Evolutionary conservation across 2,113 vertebrate genomes (phyloP).

Genomic region (Vombatus ursinus): DNA sequence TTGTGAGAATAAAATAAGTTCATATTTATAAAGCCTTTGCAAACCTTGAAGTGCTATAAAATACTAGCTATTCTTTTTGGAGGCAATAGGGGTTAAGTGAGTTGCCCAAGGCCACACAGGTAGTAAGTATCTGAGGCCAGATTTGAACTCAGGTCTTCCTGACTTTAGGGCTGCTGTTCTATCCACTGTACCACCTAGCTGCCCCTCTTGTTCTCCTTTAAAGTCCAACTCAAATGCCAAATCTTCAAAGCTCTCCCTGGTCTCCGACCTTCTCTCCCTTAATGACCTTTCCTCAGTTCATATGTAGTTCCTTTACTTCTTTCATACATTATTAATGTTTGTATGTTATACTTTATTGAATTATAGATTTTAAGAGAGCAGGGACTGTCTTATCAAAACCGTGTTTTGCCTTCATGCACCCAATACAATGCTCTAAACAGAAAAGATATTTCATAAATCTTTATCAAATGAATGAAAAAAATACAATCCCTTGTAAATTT

Average conservation of each 20-base stretch:
- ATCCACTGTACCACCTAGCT: too few relatives aligned
- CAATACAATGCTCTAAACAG: not conserved
- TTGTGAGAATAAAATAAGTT: not conserved
- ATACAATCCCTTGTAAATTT: not conserved
- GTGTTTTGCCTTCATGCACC: not conserved
- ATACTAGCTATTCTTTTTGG: not conserved
- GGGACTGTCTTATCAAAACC: not conserved
- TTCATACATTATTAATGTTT: not conserved
- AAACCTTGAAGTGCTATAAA: too few relatives aligned
- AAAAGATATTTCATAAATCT: not conserved
- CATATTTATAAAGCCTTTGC: not conserved
- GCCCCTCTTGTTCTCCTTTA: not conserved
- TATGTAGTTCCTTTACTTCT: too few relatives aligned
- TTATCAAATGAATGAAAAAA: not conserved
- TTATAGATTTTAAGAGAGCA: not conserved
- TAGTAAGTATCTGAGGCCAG: not conserved
- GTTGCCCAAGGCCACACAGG: not conserved
- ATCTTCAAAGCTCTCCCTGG: not conserved
- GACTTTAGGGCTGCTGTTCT: not conserved
- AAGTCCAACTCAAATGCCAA: not conserved
- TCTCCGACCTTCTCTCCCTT: not conserved
- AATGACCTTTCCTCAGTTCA: not conserved
- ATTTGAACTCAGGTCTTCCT: not conserved
- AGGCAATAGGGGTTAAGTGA: not conserved
- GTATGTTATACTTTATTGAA: not conserved